Percentiles rank a stretch among this genome's conserved stretches.
These are phyloP conservation scores for Germaria angustata DNA, from an alignment of 2,888 invertebrate species.

Conservation along the genomic window DNA sequence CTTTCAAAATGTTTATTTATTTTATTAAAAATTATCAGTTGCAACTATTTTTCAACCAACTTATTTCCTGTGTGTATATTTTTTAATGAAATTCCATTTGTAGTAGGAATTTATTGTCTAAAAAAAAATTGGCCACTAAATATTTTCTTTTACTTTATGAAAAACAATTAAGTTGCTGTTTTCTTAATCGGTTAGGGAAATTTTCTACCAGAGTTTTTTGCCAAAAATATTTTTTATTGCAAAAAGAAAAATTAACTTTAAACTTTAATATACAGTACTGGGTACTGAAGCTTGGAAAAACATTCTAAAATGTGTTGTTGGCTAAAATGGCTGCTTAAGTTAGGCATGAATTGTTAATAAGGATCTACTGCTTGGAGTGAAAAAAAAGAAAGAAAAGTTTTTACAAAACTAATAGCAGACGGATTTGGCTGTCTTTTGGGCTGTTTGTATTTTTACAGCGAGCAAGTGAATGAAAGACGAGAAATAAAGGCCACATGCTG, in stretches of 20 bases:
- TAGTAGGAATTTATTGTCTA: too few species aligned
- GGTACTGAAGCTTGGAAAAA: not conserved
- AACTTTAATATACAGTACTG: not conserved
- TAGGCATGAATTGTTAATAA: not conserved
- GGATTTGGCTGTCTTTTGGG: conserved; percentile 23
- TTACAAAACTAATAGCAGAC: conserved; percentile 31
- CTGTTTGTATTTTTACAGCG: conserved; percentile 22
- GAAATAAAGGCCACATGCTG: conserved; percentile 49
- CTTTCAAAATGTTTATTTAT: too few species aligned
- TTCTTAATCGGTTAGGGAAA: too few species aligned
- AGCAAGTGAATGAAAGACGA: conserved; percentile 5
- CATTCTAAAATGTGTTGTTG: not conserved
- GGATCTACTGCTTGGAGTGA: not conserved
- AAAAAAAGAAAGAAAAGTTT: not conserved
- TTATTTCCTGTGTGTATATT: too few species aligned
- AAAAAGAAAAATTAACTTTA: not conserved
- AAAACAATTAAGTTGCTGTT: too few species aligned
- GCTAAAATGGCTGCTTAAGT: conserved; percentile 11
- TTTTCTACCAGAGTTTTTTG: too few species aligned
- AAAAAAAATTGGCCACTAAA: too few species aligned
- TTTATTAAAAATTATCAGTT: too few species aligned
- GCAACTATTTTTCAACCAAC: too few species aligned
- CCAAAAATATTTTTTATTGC: too few species aligned
- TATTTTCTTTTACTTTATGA: too few species aligned
- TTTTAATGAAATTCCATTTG: too few species aligned